Percentiles rank a stretch among this genome's conserved stretches.
These are phyloP conservation scores for Neoitamus cyanurus DNA, from an alignment of 2,888 invertebrate species.

Conservation along the genomic window DNA sequence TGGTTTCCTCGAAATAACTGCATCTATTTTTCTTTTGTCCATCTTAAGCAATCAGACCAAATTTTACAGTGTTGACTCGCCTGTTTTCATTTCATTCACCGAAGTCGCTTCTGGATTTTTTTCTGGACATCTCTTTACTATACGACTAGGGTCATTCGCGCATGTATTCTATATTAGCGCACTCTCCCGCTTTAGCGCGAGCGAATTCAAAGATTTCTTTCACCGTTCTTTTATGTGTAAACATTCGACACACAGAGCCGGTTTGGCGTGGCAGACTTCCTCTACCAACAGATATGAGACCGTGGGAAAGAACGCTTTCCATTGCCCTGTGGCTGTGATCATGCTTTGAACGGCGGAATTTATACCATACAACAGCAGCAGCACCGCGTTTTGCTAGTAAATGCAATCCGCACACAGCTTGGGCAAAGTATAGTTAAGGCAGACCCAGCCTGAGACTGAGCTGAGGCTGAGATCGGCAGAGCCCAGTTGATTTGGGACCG, in stretches of 20 bases:
- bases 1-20: conserved; percentile 51
- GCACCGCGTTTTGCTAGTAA: neutral
- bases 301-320: conserved; percentile 64
- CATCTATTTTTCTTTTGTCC: conserved; percentile 48
- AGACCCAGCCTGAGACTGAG: neutral
- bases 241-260: conserved; percentile 53
- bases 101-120: conserved; percentile 29
- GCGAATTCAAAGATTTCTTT: conserved; percentile 39
- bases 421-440: neutral
- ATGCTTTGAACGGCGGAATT: conserved; percentile 23
- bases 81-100: conserved; percentile 43
- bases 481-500: conserved; percentile 2
- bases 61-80: conserved; percentile 45
- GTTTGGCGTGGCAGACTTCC: conserved; percentile 59
- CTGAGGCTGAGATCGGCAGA: neutral
- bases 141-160: conserved; percentile 44
- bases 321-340: conserved; percentile 51
- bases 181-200: conserved; percentile 8
- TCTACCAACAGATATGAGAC: conserved; percentile 63
- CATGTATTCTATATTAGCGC: conserved; percentile 34
- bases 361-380: neutral
- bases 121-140: conserved; percentile 32
- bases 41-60: conserved; percentile 50
- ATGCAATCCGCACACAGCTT: neutral
- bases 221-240: conserved; percentile 46